Evolutionary conservation across 1,140 invertebrate species (phyloP), one percentile per base, ranked within the genome.

Genomic region (Drosophila lini): DNA sequence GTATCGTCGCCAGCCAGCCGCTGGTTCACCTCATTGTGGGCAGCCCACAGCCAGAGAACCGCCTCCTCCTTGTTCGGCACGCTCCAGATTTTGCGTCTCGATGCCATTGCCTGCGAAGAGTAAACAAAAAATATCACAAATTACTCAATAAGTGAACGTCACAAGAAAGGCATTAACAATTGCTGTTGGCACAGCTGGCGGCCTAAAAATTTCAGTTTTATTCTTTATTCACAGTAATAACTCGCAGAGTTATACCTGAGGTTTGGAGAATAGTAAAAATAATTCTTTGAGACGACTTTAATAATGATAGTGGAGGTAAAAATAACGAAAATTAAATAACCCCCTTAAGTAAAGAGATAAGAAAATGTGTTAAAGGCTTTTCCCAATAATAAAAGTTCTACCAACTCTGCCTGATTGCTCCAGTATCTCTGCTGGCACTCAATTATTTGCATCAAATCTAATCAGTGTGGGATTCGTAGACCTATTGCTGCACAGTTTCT

Each of bases 21-120:
- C 70, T 96, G 93, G 92, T 99, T 99, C 0, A 98, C 98, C 92
- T 96, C 95, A 93, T 99, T 99, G 90, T 99, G 98, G 2, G 97
- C 96, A 58, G 94, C 94, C 99, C 99, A 99, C 3, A 99, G 92
- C 98, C 98, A 99, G 8, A 99, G 82, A 1, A 99, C 95, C 19
- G 95, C 94, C 48, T 97, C 96, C 53, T 97, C 94, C 65, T 94
- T 93, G 45, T 94, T 94, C 25, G 93, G 93, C 0, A 98, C 95
- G 67, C 95, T 94, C 70, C 94, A 94, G 58, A 96, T 93, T 78
- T 96, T 94, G 55, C 95, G 94, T 76, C 93, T 92, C 28, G 94
- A 86, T 32, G 96, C 95, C 97, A 98, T 98, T 71, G 94, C 91
- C 85, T 92, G 61, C 5, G 69, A 60, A 56, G 9, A 3, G 34